phyloP scores from a whole-genome alignment of 2,888 invertebrate species.

The Artemia sinica region DNA sequence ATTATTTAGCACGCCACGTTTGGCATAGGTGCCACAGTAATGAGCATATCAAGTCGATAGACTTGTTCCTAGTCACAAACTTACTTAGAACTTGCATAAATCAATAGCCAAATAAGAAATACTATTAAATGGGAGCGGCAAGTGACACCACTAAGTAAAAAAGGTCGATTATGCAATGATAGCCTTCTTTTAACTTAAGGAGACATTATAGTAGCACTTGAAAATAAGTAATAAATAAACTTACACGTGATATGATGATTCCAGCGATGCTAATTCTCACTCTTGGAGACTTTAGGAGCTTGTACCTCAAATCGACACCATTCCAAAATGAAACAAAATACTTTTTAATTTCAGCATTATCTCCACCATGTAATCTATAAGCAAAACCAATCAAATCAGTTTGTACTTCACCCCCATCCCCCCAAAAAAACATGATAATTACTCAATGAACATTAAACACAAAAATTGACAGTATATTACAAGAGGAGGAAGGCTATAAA shows the following conservation, averaged over 20 bases:
- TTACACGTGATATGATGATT: conserved; percentile 82
- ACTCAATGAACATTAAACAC: too few species aligned
- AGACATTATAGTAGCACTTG: too few species aligned
- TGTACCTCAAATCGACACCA: conserved; percentile 80
- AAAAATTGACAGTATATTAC: too few species aligned
- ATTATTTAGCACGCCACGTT: too few species aligned
- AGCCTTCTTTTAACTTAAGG: not conserved
- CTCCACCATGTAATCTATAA: conserved; percentile 50
- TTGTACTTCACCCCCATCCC: too few species aligned
- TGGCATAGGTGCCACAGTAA: too few species aligned
- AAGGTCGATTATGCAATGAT: not conserved
- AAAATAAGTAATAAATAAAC: conserved; percentile 29
- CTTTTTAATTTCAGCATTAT: conserved; percentile 67
- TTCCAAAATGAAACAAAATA: conserved; percentile 93
- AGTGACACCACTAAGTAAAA: not conserved
- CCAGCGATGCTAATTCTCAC: conserved; percentile 85
- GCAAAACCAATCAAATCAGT: not conserved
- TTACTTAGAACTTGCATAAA: not conserved
- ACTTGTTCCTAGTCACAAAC: not conserved
- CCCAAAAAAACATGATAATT: too few species aligned
- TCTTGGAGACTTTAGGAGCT: conserved; percentile 72
- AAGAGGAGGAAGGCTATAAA: too few species aligned
- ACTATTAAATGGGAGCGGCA: not conserved
- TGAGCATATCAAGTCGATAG: not conserved
- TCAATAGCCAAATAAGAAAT: not conserved